Evolutionary conservation across 1,140 invertebrate genomes (phyloP).

Genomic region (Euwallacea similis): DNA sequence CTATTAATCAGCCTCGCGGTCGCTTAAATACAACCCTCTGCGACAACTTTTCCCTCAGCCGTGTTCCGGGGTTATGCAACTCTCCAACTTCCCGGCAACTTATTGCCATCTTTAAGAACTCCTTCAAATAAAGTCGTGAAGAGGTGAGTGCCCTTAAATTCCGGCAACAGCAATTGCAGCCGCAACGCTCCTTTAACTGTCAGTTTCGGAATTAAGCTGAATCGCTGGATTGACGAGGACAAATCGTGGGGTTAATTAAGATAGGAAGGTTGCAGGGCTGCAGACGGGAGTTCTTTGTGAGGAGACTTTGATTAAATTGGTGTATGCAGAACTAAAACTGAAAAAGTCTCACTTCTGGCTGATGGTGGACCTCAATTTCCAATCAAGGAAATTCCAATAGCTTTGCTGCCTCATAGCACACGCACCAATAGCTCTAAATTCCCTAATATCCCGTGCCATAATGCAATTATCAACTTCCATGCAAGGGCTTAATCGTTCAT

Average conservation of each 20-base stretch:
- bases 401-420: too few relatives aligned
- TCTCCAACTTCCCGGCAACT: neutral
- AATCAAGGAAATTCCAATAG: too few relatives aligned
- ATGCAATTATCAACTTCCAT: conserved; percentile 33
- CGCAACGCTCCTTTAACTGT: neutral
- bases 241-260: conserved; percentile 12
- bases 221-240: conserved; percentile 1
- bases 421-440: neutral
- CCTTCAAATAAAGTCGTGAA: neutral
- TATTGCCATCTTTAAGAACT: neutral
- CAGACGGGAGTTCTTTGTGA: neutral
- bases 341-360: too few relatives aligned
- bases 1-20: too few relatives aligned
- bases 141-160: conserved; percentile 3
- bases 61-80: neutral
- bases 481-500: conserved; percentile 33
- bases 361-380: too few relatives aligned
- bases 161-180: neutral
- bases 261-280: neutral
- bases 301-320: neutral
- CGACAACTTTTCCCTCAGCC: too few relatives aligned
- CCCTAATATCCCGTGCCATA: neutral
- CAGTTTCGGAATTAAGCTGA: neutral
- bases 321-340: too few relatives aligned
- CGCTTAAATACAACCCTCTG: too few relatives aligned